Evolutionary conservation across 2,113 vertebrate species (phyloP), one percentile per base, ranked within the genome.

Genomic region (Mionectes macconnelli): DNA sequence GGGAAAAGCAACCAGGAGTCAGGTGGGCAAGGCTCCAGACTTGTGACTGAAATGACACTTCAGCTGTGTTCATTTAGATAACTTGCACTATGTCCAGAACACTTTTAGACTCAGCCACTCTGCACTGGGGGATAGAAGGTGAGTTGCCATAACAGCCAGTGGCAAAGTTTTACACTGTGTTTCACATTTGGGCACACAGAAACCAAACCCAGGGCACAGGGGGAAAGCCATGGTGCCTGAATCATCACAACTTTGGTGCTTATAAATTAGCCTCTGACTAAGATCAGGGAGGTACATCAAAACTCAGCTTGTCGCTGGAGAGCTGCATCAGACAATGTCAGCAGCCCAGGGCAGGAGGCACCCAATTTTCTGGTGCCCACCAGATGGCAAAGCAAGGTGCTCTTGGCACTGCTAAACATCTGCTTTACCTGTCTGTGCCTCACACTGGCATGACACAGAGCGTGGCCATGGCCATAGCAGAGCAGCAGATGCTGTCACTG

Each of bases 361-460:
- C 27, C 50, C 0, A 0, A 15, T 44, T 64, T 83, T 37, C 75
- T 52, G 53, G 45, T 0, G 4, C 44, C 64, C 73, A 69, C 64
- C 68, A 68, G 83, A 40, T 75, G 87, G 74, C 82, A 89, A 91
- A 72, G 49, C 81, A 40, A 79, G 44, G 70, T 44, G 74, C 42
- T 69, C 28, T 49, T 80, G 50, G 28, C 17, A 2, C 39, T 67
- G 35, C 57, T 62, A 7, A 81, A 68, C 28, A 31, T 39, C 42
- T 62, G 0, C 66, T 17, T 59, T 12, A 24, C 42, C 66, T 74
- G 42, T 30, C 53, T 79, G 64, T 37, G 18, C 18, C 63, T 44
- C n/a, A 30, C 56, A 9, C 9, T 20, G 57, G 24, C 1, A 2
- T 44, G 53, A 69, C 47, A 37, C 44, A 55, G 39, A 52, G 27